phyloP scores from a whole-genome alignment of 37 sponge, comb jelly and placozoan species.

The Petrosia ficiformis region DNA sequence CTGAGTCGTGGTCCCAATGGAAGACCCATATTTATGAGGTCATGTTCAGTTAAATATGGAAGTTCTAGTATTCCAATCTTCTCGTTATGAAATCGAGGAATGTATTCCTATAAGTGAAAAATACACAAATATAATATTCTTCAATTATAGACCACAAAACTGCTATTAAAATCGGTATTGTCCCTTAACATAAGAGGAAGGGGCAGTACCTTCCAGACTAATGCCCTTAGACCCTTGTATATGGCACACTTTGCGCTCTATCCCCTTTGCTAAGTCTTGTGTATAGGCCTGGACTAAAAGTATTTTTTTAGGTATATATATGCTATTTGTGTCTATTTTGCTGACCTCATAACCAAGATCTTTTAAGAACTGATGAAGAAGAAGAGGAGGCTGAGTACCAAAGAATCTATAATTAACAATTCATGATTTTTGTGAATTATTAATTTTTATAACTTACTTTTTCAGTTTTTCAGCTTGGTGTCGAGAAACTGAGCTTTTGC shows the following conservation, averaged over 20 bases:
- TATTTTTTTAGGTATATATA: too few species aligned
- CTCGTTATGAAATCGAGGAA: constrained; percentile 26
- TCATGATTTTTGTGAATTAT: too few species aligned
- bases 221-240: background rate
- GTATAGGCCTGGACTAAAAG: too few species aligned
- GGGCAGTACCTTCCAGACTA: background rate
- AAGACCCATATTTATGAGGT: constrained; percentile 39
- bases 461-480: too few species aligned
- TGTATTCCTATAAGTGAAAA: constrained; percentile 34
- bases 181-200: too few species aligned
- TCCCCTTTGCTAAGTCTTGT: too few species aligned
- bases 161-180: too few species aligned
- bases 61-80: constrained; percentile 37
- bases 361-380: constrained; percentile 30
- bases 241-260: background rate
- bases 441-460: too few species aligned
- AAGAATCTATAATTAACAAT: constrained; percentile 28
- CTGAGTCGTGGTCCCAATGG: constrained; percentile 49
- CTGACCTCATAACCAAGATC: constrained; percentile 53
- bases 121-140: too few species aligned
- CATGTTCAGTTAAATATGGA: constrained; percentile 43
- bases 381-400: constrained; percentile 41
- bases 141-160: too few species aligned
- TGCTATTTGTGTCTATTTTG: too few species aligned
- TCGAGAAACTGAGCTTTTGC: too few species aligned